Evolutionary conservation across 2,113 vertebrate genomes (phyloP).

Genomic region (Coracopsis vasa): DNA sequence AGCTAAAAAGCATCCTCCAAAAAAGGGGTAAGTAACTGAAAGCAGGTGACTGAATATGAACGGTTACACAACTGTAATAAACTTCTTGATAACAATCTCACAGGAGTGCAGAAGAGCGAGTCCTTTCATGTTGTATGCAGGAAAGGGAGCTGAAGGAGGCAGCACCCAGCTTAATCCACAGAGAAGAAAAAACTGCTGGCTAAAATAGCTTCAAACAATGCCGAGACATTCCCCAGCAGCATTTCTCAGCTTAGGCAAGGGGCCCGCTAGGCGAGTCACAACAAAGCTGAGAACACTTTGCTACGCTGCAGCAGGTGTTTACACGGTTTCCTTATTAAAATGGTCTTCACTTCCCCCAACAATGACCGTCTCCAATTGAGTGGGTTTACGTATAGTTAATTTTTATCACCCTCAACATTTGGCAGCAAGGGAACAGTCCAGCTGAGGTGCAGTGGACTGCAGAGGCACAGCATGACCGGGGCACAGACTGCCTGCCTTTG

Average conservation of each 20-base stretch:
- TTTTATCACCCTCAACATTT: neutral
- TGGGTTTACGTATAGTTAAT: accelerated
- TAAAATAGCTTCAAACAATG: neutral
- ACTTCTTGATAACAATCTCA: neutral
- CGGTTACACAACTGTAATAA: neutral
- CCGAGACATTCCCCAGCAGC: neutral
- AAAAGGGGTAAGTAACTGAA: neutral
- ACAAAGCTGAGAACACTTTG: conserved; percentile 2
- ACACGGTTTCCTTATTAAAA: conserved; percentile 26
- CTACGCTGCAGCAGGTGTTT: conserved; percentile 6
- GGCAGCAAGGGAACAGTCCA: neutral
- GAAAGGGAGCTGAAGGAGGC: neutral
- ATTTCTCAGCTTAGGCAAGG: neutral
- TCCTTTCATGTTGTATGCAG: neutral
- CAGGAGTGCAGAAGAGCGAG: neutral
- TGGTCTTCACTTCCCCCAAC: conserved; percentile 7
- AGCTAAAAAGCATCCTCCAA: neutral
- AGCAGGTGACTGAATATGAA: neutral
- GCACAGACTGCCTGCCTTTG: accelerated
- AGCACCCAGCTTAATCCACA: neutral
- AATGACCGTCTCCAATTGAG: neutral
- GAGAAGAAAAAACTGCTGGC: neutral
- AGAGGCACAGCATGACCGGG: neutral
- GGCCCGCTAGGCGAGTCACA: neutral
- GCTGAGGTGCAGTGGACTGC: neutral